A percentile compares a stretch with the other conserved stretches of the same genome.
These are phyloP conservation scores for Catalaphyllia jardinei DNA, from an alignment of 64 coral and sea anemone species.

Conservation along the genomic window DNA sequence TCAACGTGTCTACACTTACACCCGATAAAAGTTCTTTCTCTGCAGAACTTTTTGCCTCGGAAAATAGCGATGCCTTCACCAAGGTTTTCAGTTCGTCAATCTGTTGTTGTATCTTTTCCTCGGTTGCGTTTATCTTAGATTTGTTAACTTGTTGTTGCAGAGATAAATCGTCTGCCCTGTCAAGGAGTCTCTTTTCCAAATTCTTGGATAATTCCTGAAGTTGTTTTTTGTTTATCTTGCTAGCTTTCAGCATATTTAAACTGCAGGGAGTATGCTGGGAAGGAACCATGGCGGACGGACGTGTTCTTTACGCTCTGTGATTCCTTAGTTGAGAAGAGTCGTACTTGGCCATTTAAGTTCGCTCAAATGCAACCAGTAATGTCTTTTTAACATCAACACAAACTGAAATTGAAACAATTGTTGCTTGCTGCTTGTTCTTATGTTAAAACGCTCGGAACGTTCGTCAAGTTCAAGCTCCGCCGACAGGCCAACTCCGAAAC, in stretches of 20 bases:
- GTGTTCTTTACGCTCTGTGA: no score
- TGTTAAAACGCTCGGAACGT: neutral
- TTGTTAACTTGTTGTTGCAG: neutral
- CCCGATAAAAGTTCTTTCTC: constrained; percentile 15
- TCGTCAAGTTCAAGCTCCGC: neutral
- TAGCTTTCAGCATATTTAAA: constrained; percentile 54
- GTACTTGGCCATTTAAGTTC: no score
- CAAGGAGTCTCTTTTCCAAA: neutral
- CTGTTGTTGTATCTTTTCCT: neutral
- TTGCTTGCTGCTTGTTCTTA: no score
- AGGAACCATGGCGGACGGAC: no score
- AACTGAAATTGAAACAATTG: no score
- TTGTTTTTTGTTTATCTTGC: neutral
- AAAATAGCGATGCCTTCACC: neutral
- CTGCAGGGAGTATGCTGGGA: no score
- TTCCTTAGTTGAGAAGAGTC: no score
- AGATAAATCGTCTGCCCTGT: no score
- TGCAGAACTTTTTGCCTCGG: neutral
- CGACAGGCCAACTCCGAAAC: neutral
- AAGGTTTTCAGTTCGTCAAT: neutral
- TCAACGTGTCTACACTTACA: constrained; percentile 45
- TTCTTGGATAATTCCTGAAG: neutral
- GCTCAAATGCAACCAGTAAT: no score
- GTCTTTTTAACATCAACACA: no score
- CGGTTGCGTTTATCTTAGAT: neutral